Percentiles rank a stretch among this genome's conserved stretches.
phyloP scores from a whole-genome alignment of 2,888 invertebrate species.

The Drosophila flavopinicola region DNA sequence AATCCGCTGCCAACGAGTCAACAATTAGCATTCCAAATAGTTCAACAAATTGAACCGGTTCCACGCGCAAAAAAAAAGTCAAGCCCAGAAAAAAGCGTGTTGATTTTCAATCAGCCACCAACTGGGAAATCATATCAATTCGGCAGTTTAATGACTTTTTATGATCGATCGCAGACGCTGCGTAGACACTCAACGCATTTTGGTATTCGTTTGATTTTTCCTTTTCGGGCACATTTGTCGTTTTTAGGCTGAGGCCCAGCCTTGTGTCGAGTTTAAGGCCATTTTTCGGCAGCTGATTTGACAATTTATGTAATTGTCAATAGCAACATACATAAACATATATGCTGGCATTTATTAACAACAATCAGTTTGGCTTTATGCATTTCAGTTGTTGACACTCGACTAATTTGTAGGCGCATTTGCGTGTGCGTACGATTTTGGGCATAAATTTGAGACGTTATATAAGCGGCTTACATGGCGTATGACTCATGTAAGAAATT shows the following conservation, averaged over 20 bases:
- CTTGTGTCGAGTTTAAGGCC: constrained; percentile 35
- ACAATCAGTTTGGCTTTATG: neutral
- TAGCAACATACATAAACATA: neutral
- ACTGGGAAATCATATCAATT: constrained; percentile 68
- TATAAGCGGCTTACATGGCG: constrained; percentile 25
- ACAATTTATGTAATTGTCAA: constrained; percentile 31
- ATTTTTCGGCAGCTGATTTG: constrained; percentile 16
- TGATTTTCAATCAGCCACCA: constrained; percentile 49
- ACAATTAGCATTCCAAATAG: constrained; percentile 21
- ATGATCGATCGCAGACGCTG: constrained; percentile 63
- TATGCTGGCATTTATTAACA: neutral
- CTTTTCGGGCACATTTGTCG: constrained; percentile 7
- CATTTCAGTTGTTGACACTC: constrained; percentile 1
- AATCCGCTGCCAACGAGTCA: neutral
- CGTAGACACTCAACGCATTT: constrained; percentile 40
- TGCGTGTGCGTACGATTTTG: constrained; percentile 2
- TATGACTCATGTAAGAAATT: constrained; percentile 17
- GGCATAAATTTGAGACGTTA: constrained; percentile 3
- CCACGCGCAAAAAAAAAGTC: neutral
- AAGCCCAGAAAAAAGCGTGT: constrained; percentile 11
- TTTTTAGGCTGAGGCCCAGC: constrained; percentile 1
- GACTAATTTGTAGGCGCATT: constrained; percentile 7
- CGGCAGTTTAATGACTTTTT: constrained; percentile 66
- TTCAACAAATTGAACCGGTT: constrained; percentile 26
- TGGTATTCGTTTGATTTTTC: neutral